A percentile compares a stretch with the other conserved stretches of the same genome.
These are phyloP conservation scores for Procambarus virginalis DNA, from an alignment of 1,140 invertebrate species.

Conservation along the genomic window DNA sequence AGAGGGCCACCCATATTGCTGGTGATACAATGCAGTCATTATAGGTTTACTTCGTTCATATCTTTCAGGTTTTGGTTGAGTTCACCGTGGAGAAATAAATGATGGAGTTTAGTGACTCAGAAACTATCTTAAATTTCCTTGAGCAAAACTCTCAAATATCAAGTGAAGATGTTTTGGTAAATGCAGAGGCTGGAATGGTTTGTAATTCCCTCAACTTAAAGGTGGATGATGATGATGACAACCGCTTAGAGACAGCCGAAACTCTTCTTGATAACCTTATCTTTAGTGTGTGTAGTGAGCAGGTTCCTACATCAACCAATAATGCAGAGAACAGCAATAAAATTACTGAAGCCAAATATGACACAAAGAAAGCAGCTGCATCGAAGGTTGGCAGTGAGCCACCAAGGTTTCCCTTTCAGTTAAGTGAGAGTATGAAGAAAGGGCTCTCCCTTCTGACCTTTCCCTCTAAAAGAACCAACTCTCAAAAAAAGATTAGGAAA, in stretches of 20 bases:
- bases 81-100: slow-evolving; percentile 10
- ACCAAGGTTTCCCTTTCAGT: slow-evolving; percentile 23
- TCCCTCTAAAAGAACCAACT: slow-evolving; percentile 21
- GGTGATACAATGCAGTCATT: slow-evolving; percentile 13
- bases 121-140: neutral
- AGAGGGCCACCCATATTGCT: neutral
- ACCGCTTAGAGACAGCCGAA: neutral
- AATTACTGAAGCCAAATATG: neutral
- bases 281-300: neutral
- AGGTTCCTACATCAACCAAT: neutral
- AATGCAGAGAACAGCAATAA: neutral
- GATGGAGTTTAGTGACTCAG: slow-evolving; percentile 33
- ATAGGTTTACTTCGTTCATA: slow-evolving; percentile 25
- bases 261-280: slow-evolving; percentile 11
- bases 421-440: slow-evolving; percentile 55
- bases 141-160: neutral
- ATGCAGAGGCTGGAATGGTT: neutral
- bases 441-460: slow-evolving; percentile 44
- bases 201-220: neutral
- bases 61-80: slow-evolving; percentile 52
- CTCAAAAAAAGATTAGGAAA: slow-evolving; percentile 35
- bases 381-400: neutral
- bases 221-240: neutral
- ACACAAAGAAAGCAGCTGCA: neutral
- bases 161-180: neutral